Evolutionary conservation across 2,113 vertebrate genomes (phyloP).

Genomic region (Choloepus hoffmanni): DNA sequence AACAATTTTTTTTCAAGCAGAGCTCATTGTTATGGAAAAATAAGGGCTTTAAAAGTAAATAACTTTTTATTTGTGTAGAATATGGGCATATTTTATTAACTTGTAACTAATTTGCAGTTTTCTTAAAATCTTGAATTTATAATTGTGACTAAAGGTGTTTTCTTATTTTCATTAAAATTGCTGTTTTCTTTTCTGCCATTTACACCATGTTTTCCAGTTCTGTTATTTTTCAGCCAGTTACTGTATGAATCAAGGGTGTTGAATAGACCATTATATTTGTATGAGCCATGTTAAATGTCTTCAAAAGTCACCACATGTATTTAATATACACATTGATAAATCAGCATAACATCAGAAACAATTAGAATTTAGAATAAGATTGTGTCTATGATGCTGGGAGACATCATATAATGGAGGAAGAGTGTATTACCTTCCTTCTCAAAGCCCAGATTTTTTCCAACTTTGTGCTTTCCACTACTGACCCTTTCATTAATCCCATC

Average conservation of each 20-base stretch:
- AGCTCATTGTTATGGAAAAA: conserved; percentile 45
- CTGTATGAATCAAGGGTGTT: background rate
- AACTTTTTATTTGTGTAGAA: background rate
- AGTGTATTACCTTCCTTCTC: background rate
- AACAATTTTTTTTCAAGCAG: background rate
- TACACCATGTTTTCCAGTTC: conserved; percentile 21
- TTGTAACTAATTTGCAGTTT: conserved; percentile 42
- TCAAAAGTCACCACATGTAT: background rate
- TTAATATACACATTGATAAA: background rate
- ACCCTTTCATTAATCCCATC: background rate
- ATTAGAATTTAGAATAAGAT: background rate
- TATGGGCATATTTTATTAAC: background rate
- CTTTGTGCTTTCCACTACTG: background rate
- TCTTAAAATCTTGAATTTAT: conserved; percentile 36
- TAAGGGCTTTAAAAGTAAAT: background rate
- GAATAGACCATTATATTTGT: conserved; percentile 24
- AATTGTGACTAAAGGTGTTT: background rate
- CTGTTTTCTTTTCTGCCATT: conserved; percentile 32
- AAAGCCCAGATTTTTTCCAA: background rate
- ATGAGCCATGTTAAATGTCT: background rate
- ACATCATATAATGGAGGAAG: background rate
- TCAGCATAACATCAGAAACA: background rate
- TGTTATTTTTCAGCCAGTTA: background rate
- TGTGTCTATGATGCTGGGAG: background rate
- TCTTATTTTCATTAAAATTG: background rate